Base-by-base conservation (phyloP, 2,888 invertebrate genomes). In the Apodemia zela region DNA sequence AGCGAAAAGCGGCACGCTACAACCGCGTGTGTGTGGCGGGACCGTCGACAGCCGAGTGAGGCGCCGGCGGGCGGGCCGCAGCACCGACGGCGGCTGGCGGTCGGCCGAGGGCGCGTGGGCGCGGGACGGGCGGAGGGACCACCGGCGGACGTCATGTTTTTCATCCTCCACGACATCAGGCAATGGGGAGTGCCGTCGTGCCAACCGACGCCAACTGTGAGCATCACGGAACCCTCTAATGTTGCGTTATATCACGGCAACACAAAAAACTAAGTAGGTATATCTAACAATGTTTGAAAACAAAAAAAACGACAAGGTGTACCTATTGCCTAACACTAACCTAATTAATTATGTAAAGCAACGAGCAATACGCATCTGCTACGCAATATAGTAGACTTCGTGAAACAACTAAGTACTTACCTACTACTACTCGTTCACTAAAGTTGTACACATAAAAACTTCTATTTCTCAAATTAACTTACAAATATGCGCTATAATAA, bases 41-140 rank as follows among this genome's bases (percentile, higher is more conserved):
- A 86, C 79, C 85, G 89, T 82, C 87, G 85, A 82, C 83, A 87
- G 81, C 81, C 80, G 89, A 89, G 85, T 89, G 90, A 88, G 82
- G 79, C 78, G 58, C 42, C 45, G 77, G 72, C 71, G 69, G 69
- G 65, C 71, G 70, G 69, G 70, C 67, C 70, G 67, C 65, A 62
- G 65, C 66, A 66, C 64, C 81, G 79, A 76, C 75, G 79, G 71
- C 76, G 80, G 78, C 78, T 73, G 78, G 75, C 77, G 77, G 38
- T 38, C 38, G 11, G 38, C 38, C 38, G 38, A 42, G 42, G 83
- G 82, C 79, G 84, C 80, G 87, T 79, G 84, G 83, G 86, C 77
- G 85, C 82, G 86, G 82, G 84, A 72, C 80, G 85, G 78, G 81
- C 79, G 85, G 81, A 79, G 82, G 80, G 79, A 76, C 79, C 72